Conservation (phyloP, 2,888 invertebrate genomes). For the Ectropis crepuscularia region DNA sequence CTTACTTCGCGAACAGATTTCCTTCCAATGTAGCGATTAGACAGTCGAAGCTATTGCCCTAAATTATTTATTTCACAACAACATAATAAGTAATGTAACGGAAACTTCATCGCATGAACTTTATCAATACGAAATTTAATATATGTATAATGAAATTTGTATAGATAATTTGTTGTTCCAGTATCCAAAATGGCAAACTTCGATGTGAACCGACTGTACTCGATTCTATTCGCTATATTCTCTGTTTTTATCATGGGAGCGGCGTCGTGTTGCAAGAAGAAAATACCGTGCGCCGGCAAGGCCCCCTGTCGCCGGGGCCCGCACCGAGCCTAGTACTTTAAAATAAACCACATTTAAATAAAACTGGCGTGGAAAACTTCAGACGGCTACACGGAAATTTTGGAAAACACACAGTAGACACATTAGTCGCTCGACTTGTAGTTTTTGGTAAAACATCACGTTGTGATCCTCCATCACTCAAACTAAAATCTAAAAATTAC, state of each 20-base stretch:
- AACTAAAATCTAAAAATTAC: conserved; percentile 2
- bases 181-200: conserved; percentile 55
- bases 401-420: background rate
- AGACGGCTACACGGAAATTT: background rate
- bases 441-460: background rate
- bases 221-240: conserved; percentile 57
- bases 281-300: conserved; percentile 58
- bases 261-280: conserved; percentile 56
- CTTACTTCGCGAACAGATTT: too few species aligned
- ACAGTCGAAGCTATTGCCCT: too few species aligned
- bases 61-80: too few species aligned
- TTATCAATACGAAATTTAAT: too few species aligned
- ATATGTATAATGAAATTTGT: too few species aligned
- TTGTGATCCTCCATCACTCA: background rate
- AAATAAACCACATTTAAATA: background rate
- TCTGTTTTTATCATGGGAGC: conserved; percentile 54
- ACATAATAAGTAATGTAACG: too few species aligned
- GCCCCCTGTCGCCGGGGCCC: conserved; percentile 71
- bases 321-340: conserved; percentile 47
- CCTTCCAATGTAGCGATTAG: too few species aligned
- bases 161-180: conserved; percentile 31
- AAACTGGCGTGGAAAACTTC: background rate
- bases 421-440: background rate
- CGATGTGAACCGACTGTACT: conserved; percentile 50
- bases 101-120: too few species aligned